These are phyloP conservation scores for Nipponacmea schrenckii DNA, from an alignment of 2,888 invertebrate species.

Conservation along the genomic window DNA sequence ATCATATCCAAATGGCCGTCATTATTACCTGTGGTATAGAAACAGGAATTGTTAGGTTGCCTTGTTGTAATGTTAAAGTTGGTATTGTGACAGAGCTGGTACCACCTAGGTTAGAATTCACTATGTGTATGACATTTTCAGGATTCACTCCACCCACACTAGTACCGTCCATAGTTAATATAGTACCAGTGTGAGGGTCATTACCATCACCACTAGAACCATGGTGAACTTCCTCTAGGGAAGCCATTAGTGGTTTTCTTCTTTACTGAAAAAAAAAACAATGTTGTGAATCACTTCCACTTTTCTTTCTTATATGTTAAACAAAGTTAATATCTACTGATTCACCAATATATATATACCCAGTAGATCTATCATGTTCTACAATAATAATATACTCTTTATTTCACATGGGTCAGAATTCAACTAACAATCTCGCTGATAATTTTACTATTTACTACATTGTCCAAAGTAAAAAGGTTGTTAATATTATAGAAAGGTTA, in stretches of 20 bases:
- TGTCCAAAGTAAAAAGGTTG: no score
- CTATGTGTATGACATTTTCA: constrained; percentile 56
- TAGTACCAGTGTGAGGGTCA: background rate
- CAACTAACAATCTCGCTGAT: no score
- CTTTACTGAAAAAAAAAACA: background rate
- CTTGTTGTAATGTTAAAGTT: constrained; percentile 58
- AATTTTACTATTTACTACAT: no score
- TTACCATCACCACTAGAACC: constrained; percentile 10
- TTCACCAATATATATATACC: no score
- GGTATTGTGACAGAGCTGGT: constrained; percentile 45
- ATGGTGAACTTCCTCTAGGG: constrained; percentile 24
- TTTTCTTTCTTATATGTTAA: background rate
- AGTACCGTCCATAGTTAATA: constrained; percentile 13
- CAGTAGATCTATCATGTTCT: no score
- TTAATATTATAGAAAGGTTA: no score
- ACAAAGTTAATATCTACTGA: no score
- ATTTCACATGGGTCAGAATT: no score
- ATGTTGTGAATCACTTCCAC: background rate
- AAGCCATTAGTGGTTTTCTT: constrained; percentile 20
- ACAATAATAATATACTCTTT: no score
- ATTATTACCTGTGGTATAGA: constrained; percentile 32
- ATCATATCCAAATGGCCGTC: no score
- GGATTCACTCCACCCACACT: constrained; percentile 27
- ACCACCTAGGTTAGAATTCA: constrained; percentile 40
- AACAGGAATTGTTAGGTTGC: constrained; percentile 56